These are phyloP conservation scores for Neotragus pygmaeus DNA, from an alignment of 2,113 vertebrate genomes.

Conservation along the genomic window DNA sequence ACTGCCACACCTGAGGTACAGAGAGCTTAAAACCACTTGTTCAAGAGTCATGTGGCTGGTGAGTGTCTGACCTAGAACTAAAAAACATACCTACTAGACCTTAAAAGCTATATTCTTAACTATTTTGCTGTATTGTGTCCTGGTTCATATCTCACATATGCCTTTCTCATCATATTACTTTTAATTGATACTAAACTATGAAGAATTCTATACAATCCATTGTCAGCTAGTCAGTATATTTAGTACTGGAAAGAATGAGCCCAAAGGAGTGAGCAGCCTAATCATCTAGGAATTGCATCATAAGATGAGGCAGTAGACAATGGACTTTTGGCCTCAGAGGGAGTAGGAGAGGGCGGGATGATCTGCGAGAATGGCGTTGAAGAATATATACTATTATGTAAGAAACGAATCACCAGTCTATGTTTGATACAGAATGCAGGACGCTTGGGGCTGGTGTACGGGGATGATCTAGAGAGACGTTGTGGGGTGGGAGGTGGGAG, in stretches of 20 bases:
- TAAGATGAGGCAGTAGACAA: background rate
- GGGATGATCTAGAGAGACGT: too few relatives aligned
- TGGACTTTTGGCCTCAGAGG: too few relatives aligned
- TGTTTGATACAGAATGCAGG: too few relatives aligned
- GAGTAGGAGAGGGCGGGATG: too few relatives aligned
- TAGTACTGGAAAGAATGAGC: slow-evolving; percentile 49
- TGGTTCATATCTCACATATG: background rate
- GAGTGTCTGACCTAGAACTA: background rate
- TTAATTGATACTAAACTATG: slow-evolving; percentile 40
- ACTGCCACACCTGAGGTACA: background rate
- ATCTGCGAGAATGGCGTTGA: too few relatives aligned
- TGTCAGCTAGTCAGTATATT: slow-evolving; percentile 51
- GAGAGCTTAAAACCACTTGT: background rate
- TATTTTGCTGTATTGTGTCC: background rate
- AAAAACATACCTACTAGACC: background rate
- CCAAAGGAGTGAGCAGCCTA: slow-evolving; percentile 41
- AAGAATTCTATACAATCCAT: background rate
- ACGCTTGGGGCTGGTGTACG: too few relatives aligned
- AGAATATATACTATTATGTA: too few relatives aligned
- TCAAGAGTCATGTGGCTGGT: background rate
- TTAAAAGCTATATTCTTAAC: background rate
- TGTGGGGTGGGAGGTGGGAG: too few relatives aligned
- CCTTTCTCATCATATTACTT: background rate
- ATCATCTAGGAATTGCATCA: slow-evolving; percentile 31
- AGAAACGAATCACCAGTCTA: too few relatives aligned